These are phyloP conservation scores for Gastrophryne carolinensis DNA, from an alignment of 2,797 vertebrate species.

Conservation along the genomic window DNA sequence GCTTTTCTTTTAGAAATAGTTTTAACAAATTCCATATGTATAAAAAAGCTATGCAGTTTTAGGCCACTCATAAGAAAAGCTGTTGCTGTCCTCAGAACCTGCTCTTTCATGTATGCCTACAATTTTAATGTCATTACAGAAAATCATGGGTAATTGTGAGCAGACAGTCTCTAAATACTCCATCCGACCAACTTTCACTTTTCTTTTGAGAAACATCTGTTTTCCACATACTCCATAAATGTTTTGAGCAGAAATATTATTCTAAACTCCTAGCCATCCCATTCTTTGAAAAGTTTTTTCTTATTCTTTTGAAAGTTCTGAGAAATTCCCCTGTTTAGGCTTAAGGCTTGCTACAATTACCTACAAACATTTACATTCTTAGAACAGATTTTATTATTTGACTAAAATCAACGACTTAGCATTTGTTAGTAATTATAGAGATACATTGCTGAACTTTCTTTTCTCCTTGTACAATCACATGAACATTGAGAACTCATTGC, in stretches of 20 bases:
- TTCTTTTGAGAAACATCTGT: slow-evolving; percentile 80
- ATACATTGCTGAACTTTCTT: neutral
- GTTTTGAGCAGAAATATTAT: slow-evolving; percentile 24
- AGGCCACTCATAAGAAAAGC: slow-evolving; percentile 58
- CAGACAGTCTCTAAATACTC: slow-evolving; percentile 65
- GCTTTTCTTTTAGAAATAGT: slow-evolving; percentile 36
- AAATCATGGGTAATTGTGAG: slow-evolving; percentile 86
- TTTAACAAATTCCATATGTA: slow-evolving; percentile 71
- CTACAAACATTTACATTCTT: neutral
- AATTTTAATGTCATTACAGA: slow-evolving; percentile 73
- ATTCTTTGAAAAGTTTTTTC: slow-evolving; percentile 48
- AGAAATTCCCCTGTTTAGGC: slow-evolving; percentile 62
- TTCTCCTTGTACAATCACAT: neutral
- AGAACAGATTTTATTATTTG: slow-evolving; percentile 9
- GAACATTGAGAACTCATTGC: neutral
- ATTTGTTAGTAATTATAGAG: slow-evolving; percentile 7
- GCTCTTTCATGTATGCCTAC: slow-evolving; percentile 75
- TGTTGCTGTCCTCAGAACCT: slow-evolving; percentile 63
- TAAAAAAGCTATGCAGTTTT: slow-evolving; percentile 65
- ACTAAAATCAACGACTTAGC: neutral
- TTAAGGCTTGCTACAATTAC: slow-evolving; percentile 14
- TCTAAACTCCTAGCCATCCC: neutral
- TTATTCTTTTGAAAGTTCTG: slow-evolving; percentile 56
- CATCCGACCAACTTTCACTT: slow-evolving; percentile 35
- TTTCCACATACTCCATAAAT: slow-evolving; percentile 70